phyloP scores from a whole-genome alignment of 2,797 vertebrate species.

The Mergus octosetaceus region DNA sequence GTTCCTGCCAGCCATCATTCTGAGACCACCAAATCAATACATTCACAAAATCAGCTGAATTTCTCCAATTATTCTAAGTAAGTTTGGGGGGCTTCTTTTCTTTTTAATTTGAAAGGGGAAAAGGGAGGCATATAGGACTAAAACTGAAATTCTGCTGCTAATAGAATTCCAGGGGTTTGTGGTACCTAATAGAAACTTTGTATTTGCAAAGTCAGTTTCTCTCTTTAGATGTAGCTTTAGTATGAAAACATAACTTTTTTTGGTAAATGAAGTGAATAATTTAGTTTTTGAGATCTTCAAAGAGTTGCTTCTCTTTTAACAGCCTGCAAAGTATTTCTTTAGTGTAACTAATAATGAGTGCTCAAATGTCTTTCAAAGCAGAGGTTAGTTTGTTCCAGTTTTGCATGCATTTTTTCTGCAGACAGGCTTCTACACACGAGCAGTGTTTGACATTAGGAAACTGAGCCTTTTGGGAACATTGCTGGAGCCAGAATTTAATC shows the following conservation, averaged over 20 bases:
- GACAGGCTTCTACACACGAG: not conserved
- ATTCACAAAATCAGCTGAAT: slow-evolving; percentile 85
- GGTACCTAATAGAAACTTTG: not conserved
- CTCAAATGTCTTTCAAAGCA: not conserved
- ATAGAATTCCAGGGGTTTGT: not conserved
- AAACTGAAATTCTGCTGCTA: not conserved
- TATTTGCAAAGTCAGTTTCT: rapidly evolving
- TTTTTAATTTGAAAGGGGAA: not conserved
- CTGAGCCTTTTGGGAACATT: slow-evolving; percentile 16
- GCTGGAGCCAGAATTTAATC: slow-evolving; percentile 2
- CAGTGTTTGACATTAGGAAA: not conserved
- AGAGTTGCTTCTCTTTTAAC: not conserved
- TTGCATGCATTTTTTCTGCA: not conserved
- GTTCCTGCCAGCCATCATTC: slow-evolving; percentile 85
- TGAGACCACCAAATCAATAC: slow-evolving; percentile 84
- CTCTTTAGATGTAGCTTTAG: not conserved
- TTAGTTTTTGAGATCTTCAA: not conserved
- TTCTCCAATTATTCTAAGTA: slow-evolving; percentile 91
- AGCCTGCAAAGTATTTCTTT: not conserved
- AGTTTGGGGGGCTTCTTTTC: not conserved
- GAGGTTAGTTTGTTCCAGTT: not conserved
- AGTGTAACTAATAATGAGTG: not conserved
- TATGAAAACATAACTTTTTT: not conserved
- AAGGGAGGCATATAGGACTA: not conserved
- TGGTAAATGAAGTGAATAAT: not conserved